A percentile compares a stretch with the other conserved stretches of the same genome.
These are phyloP conservation scores for Lapara coniferarum DNA, from an alignment of 2,888 invertebrate species.

Conservation along the genomic window DNA sequence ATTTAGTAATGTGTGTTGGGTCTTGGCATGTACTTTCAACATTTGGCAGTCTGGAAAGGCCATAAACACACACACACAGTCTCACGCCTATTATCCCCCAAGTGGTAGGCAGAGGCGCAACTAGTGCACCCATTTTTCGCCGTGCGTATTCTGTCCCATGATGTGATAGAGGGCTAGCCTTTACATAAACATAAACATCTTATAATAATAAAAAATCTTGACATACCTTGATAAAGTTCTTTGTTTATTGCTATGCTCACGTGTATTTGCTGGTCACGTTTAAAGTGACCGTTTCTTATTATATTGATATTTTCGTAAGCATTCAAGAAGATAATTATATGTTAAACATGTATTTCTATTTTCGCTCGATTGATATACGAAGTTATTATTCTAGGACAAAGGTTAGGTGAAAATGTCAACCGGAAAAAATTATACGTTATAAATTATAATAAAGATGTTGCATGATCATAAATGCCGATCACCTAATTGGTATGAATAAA, in stretches of 20 bases:
- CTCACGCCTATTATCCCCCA: too few relatives aligned
- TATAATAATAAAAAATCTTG: not conserved
- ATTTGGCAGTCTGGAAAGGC: too few relatives aligned
- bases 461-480: not conserved
- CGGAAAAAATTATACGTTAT: too few relatives aligned
- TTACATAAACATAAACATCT: too few relatives aligned
- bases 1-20: not conserved
- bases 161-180: too few relatives aligned
- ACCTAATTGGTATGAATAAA: not conserved
- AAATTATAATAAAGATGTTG: not conserved
- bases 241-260: not conserved
- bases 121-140: too few relatives aligned
- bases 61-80: too few relatives aligned
- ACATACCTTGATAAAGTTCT: not conserved
- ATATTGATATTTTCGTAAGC: not conserved
- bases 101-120: too few relatives aligned
- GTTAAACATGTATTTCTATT: not conserved
- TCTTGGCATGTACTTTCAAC: too few relatives aligned
- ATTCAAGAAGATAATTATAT: not conserved
- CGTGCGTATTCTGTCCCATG: too few relatives aligned
- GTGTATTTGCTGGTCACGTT: constrained; percentile 19
- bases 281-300: not conserved
- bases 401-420: not conserved
- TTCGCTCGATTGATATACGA: not conserved
- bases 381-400: not conserved